Conservation (phyloP, 1,140 invertebrate genomes). For the Drosophila virilis region DNA sequence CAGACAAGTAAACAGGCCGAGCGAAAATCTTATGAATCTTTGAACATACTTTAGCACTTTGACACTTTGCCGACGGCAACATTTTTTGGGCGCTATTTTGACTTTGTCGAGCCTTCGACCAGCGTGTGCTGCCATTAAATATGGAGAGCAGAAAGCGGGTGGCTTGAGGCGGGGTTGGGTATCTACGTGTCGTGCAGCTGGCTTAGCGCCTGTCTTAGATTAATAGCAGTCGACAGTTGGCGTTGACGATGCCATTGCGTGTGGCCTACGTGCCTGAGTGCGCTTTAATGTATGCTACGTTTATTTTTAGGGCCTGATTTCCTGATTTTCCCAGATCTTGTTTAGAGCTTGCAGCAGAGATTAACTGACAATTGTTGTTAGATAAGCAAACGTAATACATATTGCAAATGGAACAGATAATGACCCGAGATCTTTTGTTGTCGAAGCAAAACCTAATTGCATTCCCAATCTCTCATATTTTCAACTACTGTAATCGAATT, state of each 20-base stretch:
- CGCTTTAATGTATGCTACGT: slow-evolving; percentile 28
- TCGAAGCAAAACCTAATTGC: slow-evolving; percentile 1
- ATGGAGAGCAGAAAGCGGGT: neutral
- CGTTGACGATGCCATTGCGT: slow-evolving; percentile 46
- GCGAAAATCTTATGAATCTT: slow-evolving; percentile 72
- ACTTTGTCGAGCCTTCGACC: slow-evolving; percentile 37
- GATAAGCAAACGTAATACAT: slow-evolving; percentile 30
- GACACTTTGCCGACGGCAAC: slow-evolving; percentile 55
- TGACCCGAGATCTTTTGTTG: neutral
- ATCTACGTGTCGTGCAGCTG: slow-evolving; percentile 42
- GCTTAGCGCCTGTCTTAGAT: slow-evolving; percentile 49
- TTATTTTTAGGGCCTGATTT: slow-evolving; percentile 31
- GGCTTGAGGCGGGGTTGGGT: neutral
- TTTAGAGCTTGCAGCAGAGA: slow-evolving; percentile 26
- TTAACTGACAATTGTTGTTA: slow-evolving; percentile 34
- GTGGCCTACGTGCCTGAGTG: slow-evolving; percentile 59
- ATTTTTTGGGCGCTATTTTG: slow-evolving; percentile 53
- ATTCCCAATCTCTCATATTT: neutral
- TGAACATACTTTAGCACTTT: slow-evolving; percentile 80
- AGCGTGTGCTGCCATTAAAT: slow-evolving; percentile 55
- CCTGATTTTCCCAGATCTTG: neutral
- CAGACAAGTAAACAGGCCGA: neutral
- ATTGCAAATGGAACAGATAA: neutral
- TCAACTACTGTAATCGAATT: no score
- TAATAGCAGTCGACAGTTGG: slow-evolving; percentile 54